phyloP scores from a whole-genome alignment of 2,797 vertebrate genomes.

The Dallia pectoralis region DNA sequence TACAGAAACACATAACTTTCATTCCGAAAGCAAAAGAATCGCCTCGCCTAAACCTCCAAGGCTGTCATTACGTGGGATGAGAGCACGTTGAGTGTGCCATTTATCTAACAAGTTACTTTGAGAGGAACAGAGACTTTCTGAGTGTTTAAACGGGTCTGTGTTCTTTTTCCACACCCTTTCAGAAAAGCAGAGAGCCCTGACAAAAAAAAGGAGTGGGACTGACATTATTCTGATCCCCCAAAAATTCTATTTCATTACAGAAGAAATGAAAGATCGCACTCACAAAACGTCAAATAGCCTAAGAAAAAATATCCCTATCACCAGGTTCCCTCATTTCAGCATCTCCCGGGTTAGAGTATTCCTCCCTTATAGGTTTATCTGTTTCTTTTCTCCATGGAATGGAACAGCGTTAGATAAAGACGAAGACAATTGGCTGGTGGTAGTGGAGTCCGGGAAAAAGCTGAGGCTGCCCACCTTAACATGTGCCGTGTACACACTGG shows the following conservation, averaged over 20 bases:
- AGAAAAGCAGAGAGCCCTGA: no score
- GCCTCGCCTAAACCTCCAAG: neutral
- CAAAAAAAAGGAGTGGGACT: neutral
- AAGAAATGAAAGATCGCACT: neutral
- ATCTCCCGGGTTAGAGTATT: neutral
- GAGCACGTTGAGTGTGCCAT: neutral
- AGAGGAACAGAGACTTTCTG: neutral
- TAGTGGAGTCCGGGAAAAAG: no score
- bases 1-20: neutral
- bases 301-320: neutral
- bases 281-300: neutral
- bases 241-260: neutral
- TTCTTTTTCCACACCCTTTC: neutral
- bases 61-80: neutral
- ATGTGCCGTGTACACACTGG: no score
- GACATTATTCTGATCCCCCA: neutral
- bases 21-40: neutral
- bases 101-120: neutral
- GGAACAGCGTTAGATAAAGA: no score
- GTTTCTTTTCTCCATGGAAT: no score
- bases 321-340: neutral
- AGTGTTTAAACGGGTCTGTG: neutral
- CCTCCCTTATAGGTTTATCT: constrained; percentile 24
- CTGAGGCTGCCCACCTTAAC: no score
- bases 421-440: no score